Evolutionary conservation across 2,113 vertebrate genomes (phyloP), one percentile per base, ranked within the genome.

Genomic region (Copsychus sechellarum): DNA sequence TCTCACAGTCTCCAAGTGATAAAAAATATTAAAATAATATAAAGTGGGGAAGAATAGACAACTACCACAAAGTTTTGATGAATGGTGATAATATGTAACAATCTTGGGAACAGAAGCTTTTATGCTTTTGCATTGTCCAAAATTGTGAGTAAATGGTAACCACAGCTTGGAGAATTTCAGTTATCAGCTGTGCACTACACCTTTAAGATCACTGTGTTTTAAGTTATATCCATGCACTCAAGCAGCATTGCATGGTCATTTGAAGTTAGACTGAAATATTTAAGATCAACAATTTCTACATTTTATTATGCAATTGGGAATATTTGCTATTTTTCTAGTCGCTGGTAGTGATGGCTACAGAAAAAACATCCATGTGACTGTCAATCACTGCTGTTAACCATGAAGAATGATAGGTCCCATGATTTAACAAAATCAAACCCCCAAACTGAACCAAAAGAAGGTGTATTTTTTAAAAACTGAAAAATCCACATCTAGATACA

Each of bases 1-100:
- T 56, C 61, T 90, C 5, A 2, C 2, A 15, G 45, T 56, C 65
- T 86, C 80, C 40, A 48, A 60, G n/a, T 65, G 57, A 88, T 50
- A 86, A 93, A 92, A 83, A 86, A 53, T 19, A 81, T 12, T 28
- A 90, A 96, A 94, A 93, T 79, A 87, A 81, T 71, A 93, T 42
- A 60, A 79, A 60, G 31, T 23, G n/a, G 45, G 12, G 26, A 88
- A 88, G 81, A 89, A 87, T 19, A 94, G 72, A 53, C 38, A 74
- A 7, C 64, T 79, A 92, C 80, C 88, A 57, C 57, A 74, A 38
- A 0, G 1, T 69, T 79, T 86, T 90, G 88, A 88, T 64, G 65
- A 92, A 92, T 84, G 48, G 77, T 45, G 26, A 80, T 65, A 94
- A 96, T 90, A 86, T 53, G 90, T 69, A 96, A 93, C 80, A 66